phyloP scores from a whole-genome alignment of 2,113 vertebrate species.

The Phrynosoma blainvillii region DNA sequence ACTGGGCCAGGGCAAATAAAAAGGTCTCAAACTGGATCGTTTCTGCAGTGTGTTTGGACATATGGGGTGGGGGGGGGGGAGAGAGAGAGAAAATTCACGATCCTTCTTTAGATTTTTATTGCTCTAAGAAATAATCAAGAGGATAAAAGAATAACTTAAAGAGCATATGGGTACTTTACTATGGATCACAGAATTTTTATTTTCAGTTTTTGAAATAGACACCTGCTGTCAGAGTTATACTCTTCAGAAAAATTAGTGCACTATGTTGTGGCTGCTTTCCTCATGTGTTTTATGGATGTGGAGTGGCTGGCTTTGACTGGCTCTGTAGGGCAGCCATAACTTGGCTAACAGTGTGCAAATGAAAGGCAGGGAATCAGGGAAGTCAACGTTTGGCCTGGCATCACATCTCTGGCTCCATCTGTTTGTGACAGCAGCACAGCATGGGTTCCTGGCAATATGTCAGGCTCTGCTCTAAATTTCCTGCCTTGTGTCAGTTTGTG shows the following conservation, averaged over 20 bases:
- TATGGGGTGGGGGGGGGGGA: too few relatives aligned
- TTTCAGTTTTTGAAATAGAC: background rate
- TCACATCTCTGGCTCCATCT: constrained; percentile 23
- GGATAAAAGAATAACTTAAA: background rate
- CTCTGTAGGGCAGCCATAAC: background rate
- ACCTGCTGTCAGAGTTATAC: background rate
- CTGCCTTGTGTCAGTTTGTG: constrained; percentile 42
- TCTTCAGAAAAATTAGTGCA: background rate
- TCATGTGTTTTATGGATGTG: background rate
- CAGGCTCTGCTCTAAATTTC: constrained; percentile 34
- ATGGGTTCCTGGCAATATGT: constrained; percentile 38
- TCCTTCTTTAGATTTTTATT: too few relatives aligned
- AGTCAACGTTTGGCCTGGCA: constrained; percentile 27
- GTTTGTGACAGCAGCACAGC: constrained; percentile 46
- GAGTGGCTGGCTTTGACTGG: constrained; percentile 8
- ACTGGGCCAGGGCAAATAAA: too few relatives aligned
- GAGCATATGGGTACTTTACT: background rate
- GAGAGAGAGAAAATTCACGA: too few relatives aligned
- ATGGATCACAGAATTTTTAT: background rate
- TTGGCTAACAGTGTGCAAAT: constrained; percentile 25
- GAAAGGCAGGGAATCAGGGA: constrained; percentile 21
- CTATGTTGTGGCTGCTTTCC: background rate
- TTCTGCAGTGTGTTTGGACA: too few relatives aligned
- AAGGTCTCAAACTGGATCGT: too few relatives aligned
- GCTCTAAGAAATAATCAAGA: background rate